Percentiles rank a stretch among this genome's conserved stretches.
phyloP scores from a whole-genome alignment of 1,140 invertebrate species.

The Drosophila hydei region DNA sequence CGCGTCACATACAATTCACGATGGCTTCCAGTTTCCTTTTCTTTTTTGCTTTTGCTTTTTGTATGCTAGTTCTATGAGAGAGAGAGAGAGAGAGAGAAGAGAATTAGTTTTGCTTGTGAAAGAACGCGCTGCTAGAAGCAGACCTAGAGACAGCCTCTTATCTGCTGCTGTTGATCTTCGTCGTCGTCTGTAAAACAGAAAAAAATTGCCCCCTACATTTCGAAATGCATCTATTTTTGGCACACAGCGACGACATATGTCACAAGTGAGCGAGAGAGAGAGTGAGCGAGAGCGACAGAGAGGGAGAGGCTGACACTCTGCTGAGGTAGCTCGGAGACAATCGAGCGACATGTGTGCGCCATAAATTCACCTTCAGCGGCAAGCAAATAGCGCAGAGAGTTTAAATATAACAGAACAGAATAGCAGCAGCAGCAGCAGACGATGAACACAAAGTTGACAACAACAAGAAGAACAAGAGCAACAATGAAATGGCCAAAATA shows the following conservation, averaged over 20 bases:
- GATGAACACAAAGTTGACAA: constrained; percentile 56
- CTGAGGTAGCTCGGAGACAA: constrained; percentile 40
- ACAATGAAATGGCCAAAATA: constrained; percentile 39
- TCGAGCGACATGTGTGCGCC: constrained; percentile 73
- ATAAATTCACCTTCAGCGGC: constrained; percentile 79
- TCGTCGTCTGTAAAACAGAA: constrained; percentile 21
- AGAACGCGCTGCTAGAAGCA: neutral
- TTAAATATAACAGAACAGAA: constrained; percentile 74
- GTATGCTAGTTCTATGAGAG: constrained; percentile 3
- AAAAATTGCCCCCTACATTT: constrained; percentile 76
- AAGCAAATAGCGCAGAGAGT: constrained; percentile 73
- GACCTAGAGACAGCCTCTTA: neutral
- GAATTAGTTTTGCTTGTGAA: constrained; percentile 11
- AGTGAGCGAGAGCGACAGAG: constrained; percentile 12
- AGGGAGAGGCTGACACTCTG: constrained; percentile 5
- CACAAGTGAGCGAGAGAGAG: constrained; percentile 46
- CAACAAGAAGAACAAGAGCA: constrained; percentile 36
- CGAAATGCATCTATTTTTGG: constrained; percentile 72
- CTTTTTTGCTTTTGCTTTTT: neutral
- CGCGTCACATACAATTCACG: constrained; percentile 1
- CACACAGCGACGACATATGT: constrained; percentile 63
- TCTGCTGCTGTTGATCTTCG: constrained; percentile 3
- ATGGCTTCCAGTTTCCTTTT: constrained; percentile 15
- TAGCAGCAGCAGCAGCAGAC: constrained; percentile 23
- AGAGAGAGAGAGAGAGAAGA: constrained; percentile 5